Conservation (phyloP, 2,797 vertebrate species). For the Tadarida brasiliensis region DNA sequence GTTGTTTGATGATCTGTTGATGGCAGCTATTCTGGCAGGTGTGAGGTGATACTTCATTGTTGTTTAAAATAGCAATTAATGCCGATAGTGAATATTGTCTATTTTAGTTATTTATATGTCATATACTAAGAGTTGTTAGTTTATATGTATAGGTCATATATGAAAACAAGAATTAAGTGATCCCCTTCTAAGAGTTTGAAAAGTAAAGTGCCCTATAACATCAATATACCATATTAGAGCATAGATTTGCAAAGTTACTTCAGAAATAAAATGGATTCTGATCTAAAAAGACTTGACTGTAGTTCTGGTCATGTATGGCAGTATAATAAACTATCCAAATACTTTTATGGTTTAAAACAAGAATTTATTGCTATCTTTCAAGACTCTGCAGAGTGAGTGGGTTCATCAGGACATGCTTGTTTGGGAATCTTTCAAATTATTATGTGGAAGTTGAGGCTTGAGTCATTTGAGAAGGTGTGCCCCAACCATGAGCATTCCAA, state of each 20-base stretch:
- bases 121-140: neutral
- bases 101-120: slow-evolving; percentile 45
- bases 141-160: neutral
- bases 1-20: too few species aligned
- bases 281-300: neutral
- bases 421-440: neutral
- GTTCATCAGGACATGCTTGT: neutral
- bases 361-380: neutral
- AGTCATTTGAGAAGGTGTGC: neutral
- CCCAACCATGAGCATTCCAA: neutral
- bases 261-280: neutral
- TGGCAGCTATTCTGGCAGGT: too few species aligned
- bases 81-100: neutral
- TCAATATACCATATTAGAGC: neutral
- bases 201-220: slow-evolving; percentile 11
- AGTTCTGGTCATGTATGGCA: neutral
- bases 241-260: slow-evolving; percentile 37
- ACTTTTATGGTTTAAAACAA: neutral
- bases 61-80: neutral
- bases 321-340: neutral
- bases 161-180: neutral
- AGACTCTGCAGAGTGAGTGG: neutral
- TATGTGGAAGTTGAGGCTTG: neutral
- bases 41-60: too few species aligned
- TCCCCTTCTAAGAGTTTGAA: neutral